phyloP scores from a whole-genome alignment of 2,113 vertebrate genomes.

The Hippoglossus stenolepis region DNA sequence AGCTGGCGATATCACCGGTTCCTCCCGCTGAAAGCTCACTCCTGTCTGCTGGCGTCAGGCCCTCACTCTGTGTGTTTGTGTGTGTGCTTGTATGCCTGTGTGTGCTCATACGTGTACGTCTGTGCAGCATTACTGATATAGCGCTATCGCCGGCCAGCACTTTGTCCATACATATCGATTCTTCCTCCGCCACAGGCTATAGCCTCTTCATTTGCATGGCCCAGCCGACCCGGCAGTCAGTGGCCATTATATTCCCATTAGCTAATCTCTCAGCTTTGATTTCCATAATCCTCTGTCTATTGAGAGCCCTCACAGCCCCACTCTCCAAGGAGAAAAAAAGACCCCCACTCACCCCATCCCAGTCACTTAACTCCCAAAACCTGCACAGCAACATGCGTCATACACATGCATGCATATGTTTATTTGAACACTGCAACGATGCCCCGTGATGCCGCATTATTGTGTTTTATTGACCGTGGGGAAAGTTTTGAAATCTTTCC shows the following conservation, averaged over 20 bases:
- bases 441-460: background rate
- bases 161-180: slow-evolving; percentile 64
- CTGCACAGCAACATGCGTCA: slow-evolving; percentile 16
- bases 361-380: slow-evolving; percentile 18
- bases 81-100: slow-evolving; percentile 10
- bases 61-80: slow-evolving; percentile 28
- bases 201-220: slow-evolving; percentile 76
- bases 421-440: background rate
- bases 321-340: slow-evolving; percentile 57
- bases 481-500: no score
- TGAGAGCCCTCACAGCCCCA: slow-evolving; percentile 73
- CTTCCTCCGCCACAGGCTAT: slow-evolving; percentile 34
- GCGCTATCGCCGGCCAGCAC: slow-evolving; percentile 37
- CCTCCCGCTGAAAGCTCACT: slow-evolving; percentile 71
- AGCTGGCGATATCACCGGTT: slow-evolving; percentile 62
- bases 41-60: slow-evolving; percentile 61
- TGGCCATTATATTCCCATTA: slow-evolving; percentile 84
- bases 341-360: slow-evolving; percentile 21
- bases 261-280: slow-evolving; percentile 84
- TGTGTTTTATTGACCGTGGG: background rate
- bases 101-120: background rate
- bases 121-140: slow-evolving; percentile 34
- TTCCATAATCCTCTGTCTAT: slow-evolving; percentile 83
- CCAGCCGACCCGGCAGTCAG: slow-evolving; percentile 71
- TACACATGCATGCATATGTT: slow-evolving; percentile 3